Evolutionary conservation across 2,113 vertebrate genomes (phyloP).

Genomic region (Egretta garzetta): DNA sequence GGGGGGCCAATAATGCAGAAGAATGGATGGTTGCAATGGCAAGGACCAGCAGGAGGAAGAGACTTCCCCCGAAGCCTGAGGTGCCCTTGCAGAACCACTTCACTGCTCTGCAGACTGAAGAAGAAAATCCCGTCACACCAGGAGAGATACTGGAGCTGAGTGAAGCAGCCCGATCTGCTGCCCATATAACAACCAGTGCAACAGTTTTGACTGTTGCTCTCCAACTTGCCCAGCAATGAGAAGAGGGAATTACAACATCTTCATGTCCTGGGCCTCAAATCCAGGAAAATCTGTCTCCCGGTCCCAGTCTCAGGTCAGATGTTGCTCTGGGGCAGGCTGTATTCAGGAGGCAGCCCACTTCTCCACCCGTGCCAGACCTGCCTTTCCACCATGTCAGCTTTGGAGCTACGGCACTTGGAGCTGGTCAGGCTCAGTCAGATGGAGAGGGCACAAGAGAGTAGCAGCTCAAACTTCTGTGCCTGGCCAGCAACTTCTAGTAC

Average conservation of each 20-base stretch:
- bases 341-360: not conserved
- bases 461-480: not conserved
- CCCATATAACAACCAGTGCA: too few species aligned
- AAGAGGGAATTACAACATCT: not conserved
- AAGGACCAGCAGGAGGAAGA: too few species aligned
- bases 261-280: not conserved
- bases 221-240: not conserved
- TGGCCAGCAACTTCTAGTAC: not conserved
- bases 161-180: too few species aligned
- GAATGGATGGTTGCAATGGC: too few species aligned
- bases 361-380: not conserved
- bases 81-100: too few species aligned
- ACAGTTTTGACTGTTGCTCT: not conserved
- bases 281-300: not conserved
- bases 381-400: fast-evolving
- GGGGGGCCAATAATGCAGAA: too few species aligned
- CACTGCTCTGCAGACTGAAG: too few species aligned
- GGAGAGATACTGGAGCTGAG: too few species aligned
- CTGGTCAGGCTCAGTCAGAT: not conserved
- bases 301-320: not conserved
- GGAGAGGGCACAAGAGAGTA: not conserved
- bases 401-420: not conserved
- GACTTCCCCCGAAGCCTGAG: too few species aligned
- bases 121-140: too few species aligned
- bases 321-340: not conserved